Evolutionary conservation across 2,797 vertebrate genomes (phyloP).

Genomic region (Premnoplex brunnescens): DNA sequence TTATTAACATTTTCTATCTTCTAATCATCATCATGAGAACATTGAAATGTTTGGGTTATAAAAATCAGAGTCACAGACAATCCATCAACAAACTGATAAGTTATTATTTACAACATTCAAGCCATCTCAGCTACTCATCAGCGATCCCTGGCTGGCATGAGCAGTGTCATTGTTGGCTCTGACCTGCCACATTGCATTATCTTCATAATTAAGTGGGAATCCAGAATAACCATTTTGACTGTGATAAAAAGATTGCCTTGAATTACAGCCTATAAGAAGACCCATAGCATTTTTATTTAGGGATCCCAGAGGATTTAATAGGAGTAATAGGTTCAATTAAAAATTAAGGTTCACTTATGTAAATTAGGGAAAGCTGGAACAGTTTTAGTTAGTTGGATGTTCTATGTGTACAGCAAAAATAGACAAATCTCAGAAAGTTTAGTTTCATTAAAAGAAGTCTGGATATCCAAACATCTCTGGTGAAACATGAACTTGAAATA

Average conservation of each 20-base stretch:
- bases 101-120: slow-evolving; percentile 8
- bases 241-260: background rate
- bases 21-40: background rate
- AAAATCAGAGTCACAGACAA: background rate
- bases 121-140: background rate
- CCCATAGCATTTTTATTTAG: background rate
- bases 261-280: slow-evolving; percentile 19
- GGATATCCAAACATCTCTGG: background rate
- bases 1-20: background rate
- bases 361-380: background rate
- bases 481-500: background rate
- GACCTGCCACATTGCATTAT: slow-evolving; percentile 22
- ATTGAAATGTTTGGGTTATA: background rate
- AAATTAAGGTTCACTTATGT: background rate
- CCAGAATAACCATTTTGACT: background rate
- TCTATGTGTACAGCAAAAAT: background rate
- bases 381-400: background rate
- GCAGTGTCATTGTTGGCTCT: background rate
- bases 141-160: background rate
- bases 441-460: background rate
- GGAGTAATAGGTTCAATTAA: background rate
- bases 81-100: background rate
- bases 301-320: background rate
- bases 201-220: slow-evolving; percentile 13
- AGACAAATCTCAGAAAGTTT: background rate